phyloP scores from a whole-genome alignment of 2,113 vertebrate genomes.

The Hyla sarda region DNA sequence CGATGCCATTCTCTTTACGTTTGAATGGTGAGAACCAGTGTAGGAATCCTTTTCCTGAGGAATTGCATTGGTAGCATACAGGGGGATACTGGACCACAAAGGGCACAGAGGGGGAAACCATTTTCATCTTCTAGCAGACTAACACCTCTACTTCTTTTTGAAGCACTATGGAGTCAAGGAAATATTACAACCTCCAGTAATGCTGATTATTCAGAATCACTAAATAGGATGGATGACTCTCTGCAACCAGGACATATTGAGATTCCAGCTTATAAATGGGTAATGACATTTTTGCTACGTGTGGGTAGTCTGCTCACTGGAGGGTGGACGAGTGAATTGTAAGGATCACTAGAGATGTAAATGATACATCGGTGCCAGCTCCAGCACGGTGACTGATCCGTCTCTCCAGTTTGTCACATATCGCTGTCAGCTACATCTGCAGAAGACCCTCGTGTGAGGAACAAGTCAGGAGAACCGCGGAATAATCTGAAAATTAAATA shows the following conservation, averaged over 20 bases:
- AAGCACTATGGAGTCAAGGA: neutral
- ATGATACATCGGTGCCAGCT: conserved; percentile 27
- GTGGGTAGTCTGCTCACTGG: conserved; percentile 24
- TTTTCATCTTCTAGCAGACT: too few relatives aligned
- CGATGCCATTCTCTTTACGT: too few relatives aligned
- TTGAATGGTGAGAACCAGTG: too few relatives aligned
- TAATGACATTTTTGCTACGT: conserved; percentile 25
- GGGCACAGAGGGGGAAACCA: too few relatives aligned
- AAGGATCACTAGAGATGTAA: conserved; percentile 20
- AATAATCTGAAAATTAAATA: neutral
- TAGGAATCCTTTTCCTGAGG: too few relatives aligned
- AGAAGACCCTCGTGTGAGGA: neutral
- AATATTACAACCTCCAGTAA: neutral
- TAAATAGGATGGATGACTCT: conserved; percentile 17
- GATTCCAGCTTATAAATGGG: conserved; percentile 15
- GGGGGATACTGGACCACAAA: too few relatives aligned
- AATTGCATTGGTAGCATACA: too few relatives aligned
- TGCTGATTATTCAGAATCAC: conserved; percentile 27
- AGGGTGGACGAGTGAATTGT: conserved; percentile 1
- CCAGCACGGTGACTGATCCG: neutral
- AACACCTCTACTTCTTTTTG: too few relatives aligned
- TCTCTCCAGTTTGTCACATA: neutral
- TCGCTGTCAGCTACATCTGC: neutral
- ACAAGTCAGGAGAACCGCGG: neutral
- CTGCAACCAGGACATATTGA: neutral